Evolutionary conservation across 2,113 vertebrate species (phyloP).

Genomic region (Campylorhamphus procurvoides): DNA sequence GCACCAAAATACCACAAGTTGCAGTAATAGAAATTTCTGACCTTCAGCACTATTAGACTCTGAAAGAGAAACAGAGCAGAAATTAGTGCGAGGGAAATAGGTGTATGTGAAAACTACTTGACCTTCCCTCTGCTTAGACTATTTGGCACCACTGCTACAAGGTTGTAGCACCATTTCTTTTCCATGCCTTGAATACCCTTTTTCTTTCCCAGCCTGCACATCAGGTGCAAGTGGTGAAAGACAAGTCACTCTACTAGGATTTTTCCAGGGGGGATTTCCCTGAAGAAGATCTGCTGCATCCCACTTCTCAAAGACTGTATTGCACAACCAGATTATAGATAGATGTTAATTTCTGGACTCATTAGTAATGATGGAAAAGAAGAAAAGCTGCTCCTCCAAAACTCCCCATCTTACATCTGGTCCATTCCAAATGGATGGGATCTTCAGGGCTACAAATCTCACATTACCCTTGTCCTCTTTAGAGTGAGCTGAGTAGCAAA

Average conservation of each 20-base stretch:
- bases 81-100: background rate
- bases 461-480: background rate
- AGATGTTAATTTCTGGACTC: background rate
- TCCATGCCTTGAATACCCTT: background rate
- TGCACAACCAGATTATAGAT: background rate
- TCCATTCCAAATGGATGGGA: background rate
- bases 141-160: background rate
- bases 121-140: background rate
- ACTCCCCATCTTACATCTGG: background rate
- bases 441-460: background rate
- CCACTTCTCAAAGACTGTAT: background rate
- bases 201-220: background rate
- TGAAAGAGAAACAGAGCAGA: background rate
- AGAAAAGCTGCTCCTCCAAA: background rate
- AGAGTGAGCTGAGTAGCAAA: background rate
- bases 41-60: background rate
- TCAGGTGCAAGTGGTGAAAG: background rate
- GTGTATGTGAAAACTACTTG: background rate
- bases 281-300: accelerated
- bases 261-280: background rate
- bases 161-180: background rate
- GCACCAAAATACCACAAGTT: background rate
- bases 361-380: background rate
- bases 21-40: background rate
- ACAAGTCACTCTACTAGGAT: accelerated